These are phyloP conservation scores for Himalopsyche kuldschensis DNA, from an alignment of 2,888 invertebrate species.

Conservation along the genomic window DNA sequence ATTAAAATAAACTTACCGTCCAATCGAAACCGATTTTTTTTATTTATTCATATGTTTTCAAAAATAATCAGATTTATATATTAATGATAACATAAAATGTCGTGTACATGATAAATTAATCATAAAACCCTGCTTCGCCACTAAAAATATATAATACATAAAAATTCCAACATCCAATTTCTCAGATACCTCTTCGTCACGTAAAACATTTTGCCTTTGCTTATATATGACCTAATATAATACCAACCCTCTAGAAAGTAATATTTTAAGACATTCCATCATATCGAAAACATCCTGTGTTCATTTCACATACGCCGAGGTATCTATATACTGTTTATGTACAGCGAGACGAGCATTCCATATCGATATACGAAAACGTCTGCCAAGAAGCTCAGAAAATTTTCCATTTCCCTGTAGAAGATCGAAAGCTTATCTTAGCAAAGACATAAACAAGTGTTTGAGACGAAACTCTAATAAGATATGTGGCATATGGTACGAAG, in stretches of 20 bases:
- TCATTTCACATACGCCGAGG: background rate
- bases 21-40: too few relatives aligned
- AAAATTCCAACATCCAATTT: background rate
- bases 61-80: too few relatives aligned
- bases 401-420: background rate
- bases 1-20: too few relatives aligned
- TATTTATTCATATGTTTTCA: too few relatives aligned
- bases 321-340: background rate
- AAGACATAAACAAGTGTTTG: background rate
- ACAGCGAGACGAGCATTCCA: background rate
- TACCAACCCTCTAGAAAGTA: background rate
- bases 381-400: background rate
- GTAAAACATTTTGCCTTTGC: background rate
- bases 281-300: background rate
- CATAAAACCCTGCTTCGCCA: too few relatives aligned
- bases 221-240: background rate
- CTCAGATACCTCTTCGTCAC: background rate
- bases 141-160: too few relatives aligned
- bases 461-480: background rate
- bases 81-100: too few relatives aligned
- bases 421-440: background rate
- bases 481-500: background rate
- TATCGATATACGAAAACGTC: background rate
- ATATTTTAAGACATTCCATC: background rate
- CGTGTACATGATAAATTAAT: too few relatives aligned